A percentile compares a stretch with the other conserved stretches of the same genome.
phyloP scores from a whole-genome alignment of 2,113 vertebrate genomes.

The Dromas ardeola region DNA sequence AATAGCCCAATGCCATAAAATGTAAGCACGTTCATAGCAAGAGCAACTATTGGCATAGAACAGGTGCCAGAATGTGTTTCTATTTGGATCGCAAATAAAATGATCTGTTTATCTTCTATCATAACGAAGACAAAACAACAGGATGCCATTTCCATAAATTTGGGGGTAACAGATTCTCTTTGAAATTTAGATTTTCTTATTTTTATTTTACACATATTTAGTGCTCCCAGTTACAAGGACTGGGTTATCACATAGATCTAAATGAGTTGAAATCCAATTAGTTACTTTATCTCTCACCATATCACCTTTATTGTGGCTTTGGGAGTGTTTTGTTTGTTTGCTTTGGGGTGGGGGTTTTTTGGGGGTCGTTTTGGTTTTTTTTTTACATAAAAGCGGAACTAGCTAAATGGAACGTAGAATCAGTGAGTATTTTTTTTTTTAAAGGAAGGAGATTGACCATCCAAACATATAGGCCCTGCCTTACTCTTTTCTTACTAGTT shows the following conservation, averaged over 20 bases:
- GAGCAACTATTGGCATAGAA: slow-evolving; percentile 41
- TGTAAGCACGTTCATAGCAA: slow-evolving; percentile 41
- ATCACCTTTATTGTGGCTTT: not conserved
- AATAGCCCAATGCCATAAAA: slow-evolving; percentile 55
- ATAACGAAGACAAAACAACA: not conserved
- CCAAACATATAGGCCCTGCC: not conserved
- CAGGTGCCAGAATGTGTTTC: slow-evolving; percentile 25
- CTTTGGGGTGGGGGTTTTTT: not conserved
- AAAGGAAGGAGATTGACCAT: not conserved
- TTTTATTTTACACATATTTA: not conserved
- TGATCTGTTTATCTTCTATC: not conserved
- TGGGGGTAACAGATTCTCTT: not conserved
- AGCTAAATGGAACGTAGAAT: not conserved
- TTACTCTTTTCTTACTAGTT: not conserved
- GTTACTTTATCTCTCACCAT: not conserved
- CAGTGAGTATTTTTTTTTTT: not conserved
- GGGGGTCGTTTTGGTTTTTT: not conserved
- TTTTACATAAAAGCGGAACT: not conserved
- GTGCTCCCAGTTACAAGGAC: not conserved
- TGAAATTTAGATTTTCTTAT: not conserved
- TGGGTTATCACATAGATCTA: not conserved
- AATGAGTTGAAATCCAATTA: not conserved
- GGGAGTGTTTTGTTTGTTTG: not conserved
- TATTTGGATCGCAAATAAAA: slow-evolving; percentile 31
- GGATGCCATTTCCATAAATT: not conserved